Base-by-base conservation (phyloP, 1,140 invertebrate genomes). In the Calephelis virginiensis region DNA sequence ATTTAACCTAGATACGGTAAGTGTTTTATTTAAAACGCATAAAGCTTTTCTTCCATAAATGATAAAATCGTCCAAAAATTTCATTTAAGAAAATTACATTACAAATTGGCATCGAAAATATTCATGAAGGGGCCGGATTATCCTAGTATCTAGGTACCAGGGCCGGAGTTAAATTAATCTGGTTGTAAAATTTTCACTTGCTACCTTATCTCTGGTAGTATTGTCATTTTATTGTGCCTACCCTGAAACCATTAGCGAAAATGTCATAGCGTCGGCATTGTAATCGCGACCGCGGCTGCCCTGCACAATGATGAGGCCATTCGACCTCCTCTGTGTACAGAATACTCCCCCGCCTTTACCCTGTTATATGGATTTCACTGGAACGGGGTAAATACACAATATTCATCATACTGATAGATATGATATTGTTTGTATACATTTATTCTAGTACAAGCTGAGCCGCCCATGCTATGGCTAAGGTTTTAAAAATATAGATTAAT, bases 201-300 rank as follows among this genome's bases (percentile, higher is more conserved):
- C 84, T 80, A 86, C 88, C 88, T 86, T 90, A 90, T 90, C 86
- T 89, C 78, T 76, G 75, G 83, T 84, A 78, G 83, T 86, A 86
- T 86, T 90, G 87, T 89, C 88, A 81, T 85, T 89, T 90, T 88
- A 90, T 89, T 89, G 86, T 90, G 83, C 86, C 83, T 85, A 82
- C 86, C 86, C 72, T 83, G 82, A 76, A 86, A 90, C 88, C 88
- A 89, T 90, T 90, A 90, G 86, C 85, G 85, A 89, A 87, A 90
- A 90, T 90, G 88, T 90, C 87, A 89, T 83, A 83, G 80, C 81
- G 80, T 68, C 65, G 80, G 85, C 85, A 90, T 90, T 90, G 88
- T 90, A 81, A 80, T 77, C 84, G 78, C 79, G 77, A 82, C 81
- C 81, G 83, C 77, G 80, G 81, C 82, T 79, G 72, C 73, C 77